phyloP scores from a whole-genome alignment of 2,888 invertebrate species.

The Sesia apiformis region DNA sequence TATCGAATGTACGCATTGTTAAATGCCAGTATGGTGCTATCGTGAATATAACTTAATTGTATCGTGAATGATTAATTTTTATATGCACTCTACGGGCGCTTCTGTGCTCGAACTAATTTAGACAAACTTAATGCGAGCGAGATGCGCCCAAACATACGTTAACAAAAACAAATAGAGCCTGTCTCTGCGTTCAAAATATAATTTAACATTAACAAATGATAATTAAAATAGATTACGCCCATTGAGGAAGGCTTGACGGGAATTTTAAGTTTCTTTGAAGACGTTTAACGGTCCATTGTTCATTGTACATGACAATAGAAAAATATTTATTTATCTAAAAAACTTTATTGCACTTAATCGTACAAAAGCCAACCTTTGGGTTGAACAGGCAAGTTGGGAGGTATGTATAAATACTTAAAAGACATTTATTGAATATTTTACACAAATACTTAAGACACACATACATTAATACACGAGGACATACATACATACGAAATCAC shows the following conservation, averaged over 20 bases:
- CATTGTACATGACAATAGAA: too few species aligned
- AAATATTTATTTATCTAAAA: too few species aligned
- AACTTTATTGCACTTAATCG: too few species aligned
- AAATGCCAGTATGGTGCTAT: not conserved
- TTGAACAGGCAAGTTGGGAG: too few species aligned
- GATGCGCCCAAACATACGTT: constrained; percentile 36
- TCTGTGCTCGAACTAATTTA: constrained; percentile 32
- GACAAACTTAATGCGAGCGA: constrained; percentile 34
- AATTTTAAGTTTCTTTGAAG: too few species aligned
- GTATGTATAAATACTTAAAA: too few species aligned
- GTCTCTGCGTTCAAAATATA: constrained; percentile 29
- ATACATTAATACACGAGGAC: too few species aligned
- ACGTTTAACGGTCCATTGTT: too few species aligned
- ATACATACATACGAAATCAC: too few species aligned
- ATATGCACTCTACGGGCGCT: not conserved
- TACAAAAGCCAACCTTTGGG: too few species aligned
- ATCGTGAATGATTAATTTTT: not conserved
- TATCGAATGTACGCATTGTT: not conserved
- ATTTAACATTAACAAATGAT: constrained; percentile 30
- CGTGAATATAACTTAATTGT: not conserved
- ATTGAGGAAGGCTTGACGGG: not conserved
- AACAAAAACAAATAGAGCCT: constrained; percentile 47
- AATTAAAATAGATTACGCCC: constrained; percentile 27
- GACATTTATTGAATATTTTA: too few species aligned
- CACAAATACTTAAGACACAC: too few species aligned